Evolutionary conservation across 2,113 vertebrate genomes (phyloP), one percentile per base, ranked within the genome.

Genomic region (Scolopax mira): DNA sequence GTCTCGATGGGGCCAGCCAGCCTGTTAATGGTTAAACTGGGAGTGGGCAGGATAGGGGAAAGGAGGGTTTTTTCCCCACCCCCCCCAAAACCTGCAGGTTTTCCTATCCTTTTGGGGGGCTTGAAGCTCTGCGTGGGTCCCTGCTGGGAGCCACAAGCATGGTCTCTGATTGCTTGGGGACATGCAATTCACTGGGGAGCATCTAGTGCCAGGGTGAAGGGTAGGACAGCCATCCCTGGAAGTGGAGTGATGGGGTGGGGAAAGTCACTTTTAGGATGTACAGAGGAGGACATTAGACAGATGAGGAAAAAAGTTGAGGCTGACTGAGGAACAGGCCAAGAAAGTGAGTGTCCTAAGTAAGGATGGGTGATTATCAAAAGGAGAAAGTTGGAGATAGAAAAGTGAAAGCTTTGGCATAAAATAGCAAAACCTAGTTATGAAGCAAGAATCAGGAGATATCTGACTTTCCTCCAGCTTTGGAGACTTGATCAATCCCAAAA

Each of bases 21-120:
- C 92, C 88, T 97, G 98, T 98, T 98, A 98, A 98, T 98, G 93
- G 98, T 98, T 98, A 98, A 98, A 97, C 98, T 86, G 42, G 58
- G 84, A 87, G 62, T 24, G 16, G 61, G 69, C 17, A 5, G 82
- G 25, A 42, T 52, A 41, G 61, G 77, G 61, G 19, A 14, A 46
- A 91, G 49, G 79, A 95, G 33, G 37, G 57, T 71, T 10, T 35
- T 62, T 25, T 35, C 35, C 35, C 19, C 3, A 1, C 31, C 27
- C 3, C 1, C 33, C 27, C 23, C 11, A 13, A 48, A 24, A 61
- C 25, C 24, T 65, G 27, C 27, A 66, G 19, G n/a, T 92, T 85
- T 70, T 60, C 27, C 37, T 33, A n/a, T 28, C 37, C 21, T 8
- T 74, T 44, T 6, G 1, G 1, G 57, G 35, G 31, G 11, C n/a